phyloP scores from a whole-genome alignment of 2,113 vertebrate genomes.

The Tenrec ecaudatus region DNA sequence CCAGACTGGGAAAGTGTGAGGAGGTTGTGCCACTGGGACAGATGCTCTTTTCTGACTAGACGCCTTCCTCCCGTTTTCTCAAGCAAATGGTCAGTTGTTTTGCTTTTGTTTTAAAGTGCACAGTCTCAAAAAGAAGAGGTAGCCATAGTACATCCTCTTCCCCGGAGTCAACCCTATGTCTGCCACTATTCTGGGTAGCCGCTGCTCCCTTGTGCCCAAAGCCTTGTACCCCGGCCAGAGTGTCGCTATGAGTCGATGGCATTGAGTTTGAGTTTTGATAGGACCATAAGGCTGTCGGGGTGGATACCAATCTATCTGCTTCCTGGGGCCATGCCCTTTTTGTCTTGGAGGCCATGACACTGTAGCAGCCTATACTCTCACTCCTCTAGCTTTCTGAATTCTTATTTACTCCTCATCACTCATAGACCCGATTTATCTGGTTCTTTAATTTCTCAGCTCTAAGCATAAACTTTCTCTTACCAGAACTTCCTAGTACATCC shows the following conservation, averaged over 20 bases:
- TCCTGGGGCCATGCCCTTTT: background rate
- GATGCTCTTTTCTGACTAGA: background rate
- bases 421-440: background rate
- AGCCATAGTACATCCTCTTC: background rate
- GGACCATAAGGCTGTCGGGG: background rate
- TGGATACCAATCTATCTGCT: background rate
- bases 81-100: constrained; percentile 17
- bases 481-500: constrained; percentile 32
- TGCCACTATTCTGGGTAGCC: background rate
- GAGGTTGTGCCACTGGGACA: background rate
- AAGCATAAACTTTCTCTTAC: constrained; percentile 41
- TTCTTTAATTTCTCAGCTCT: constrained; percentile 45
- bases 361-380: background rate
- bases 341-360: constrained; percentile 20
- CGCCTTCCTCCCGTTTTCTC: background rate
- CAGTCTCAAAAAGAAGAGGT: constrained; percentile 16
- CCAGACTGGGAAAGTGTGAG: background rate
- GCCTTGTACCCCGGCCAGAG: background rate
- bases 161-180: background rate
- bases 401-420: background rate
- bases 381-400: constrained; percentile 6
- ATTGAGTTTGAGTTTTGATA: no score
- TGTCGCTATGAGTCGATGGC: no score
- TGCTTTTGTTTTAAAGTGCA: background rate
- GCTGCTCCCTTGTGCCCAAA: background rate